Evolutionary conservation across 1,140 invertebrate species (phyloP).

Genomic region (Lordiphosa collinella): DNA sequence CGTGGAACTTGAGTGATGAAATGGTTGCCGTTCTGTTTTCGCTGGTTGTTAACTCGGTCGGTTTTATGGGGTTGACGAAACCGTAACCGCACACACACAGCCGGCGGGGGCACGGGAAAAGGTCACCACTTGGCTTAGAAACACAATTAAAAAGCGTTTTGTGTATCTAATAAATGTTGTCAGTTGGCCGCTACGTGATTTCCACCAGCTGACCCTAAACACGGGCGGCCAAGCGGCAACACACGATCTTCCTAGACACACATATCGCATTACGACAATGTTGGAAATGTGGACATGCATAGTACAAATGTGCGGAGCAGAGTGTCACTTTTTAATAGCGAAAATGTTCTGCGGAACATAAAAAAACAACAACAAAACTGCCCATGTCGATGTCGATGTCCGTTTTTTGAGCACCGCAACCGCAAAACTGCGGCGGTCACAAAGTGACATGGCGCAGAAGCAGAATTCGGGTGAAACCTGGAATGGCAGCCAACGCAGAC

Average conservation of each 20-base stretch:
- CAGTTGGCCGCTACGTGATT: conserved; percentile 60
- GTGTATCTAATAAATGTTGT: conserved; percentile 62
- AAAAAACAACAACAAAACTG: conserved; percentile 24
- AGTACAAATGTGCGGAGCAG: not conserved
- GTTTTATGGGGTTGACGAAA: conserved; percentile 59
- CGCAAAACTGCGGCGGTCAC: conserved; percentile 11
- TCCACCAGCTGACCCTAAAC: conserved; percentile 68
- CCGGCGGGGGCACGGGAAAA: conserved; percentile 65
- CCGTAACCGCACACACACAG: no score
- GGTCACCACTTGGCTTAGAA: conserved; percentile 71
- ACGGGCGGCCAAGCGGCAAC: conserved; percentile 19
- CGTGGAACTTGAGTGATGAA: conserved; percentile 31
- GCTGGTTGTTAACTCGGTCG: conserved; percentile 10
- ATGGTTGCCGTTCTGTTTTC: not conserved
- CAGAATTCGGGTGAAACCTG: conserved; percentile 49
- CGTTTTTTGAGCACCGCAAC: conserved; percentile 13
- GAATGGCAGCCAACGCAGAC: conserved; percentile 21
- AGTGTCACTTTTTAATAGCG: conserved; percentile 48
- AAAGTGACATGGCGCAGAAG: conserved; percentile 9
- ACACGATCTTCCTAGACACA: conserved; percentile 15
- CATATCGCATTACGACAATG: conserved; percentile 71
- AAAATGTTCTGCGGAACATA: conserved; percentile 63
- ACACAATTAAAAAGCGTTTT: conserved; percentile 65
- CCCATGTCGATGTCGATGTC: conserved; percentile 39
- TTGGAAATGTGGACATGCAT: conserved; percentile 9